Evolutionary conservation across 2,888 invertebrate genomes (phyloP), one percentile per base, ranked within the genome.

Genomic region (Ophion ventricosus): DNA sequence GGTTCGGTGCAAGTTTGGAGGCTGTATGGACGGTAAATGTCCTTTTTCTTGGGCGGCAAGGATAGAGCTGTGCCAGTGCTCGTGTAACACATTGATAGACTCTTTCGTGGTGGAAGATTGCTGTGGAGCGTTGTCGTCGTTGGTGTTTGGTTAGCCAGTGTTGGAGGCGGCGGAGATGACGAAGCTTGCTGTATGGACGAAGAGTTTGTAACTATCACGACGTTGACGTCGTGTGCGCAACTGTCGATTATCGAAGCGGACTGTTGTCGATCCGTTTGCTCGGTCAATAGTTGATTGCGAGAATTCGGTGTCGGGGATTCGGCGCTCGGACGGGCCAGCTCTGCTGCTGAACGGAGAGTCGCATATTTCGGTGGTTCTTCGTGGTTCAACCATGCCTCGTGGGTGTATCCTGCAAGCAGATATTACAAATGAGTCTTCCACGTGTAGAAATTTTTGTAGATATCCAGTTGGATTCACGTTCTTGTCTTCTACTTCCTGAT

Each of bases 21-120:
- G 86, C 97, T 97, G 94, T 98, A 98, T 0, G 98, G 98, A 85
- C 98, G 95, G 93, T 98, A 98, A 90, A 98, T 97, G 93, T 98
- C 98, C 93, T 98, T 97, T 93, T 98, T 98, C 93, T 98, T 98
- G 2, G 98, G 98, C 86, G 98, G 98, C 90, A 98, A 94, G 82
- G 97, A 97, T 35, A 97, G 94, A 57, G 97, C 95, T n/a, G 97
- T 96, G 66, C 97, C 97, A 20, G 97, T 97, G 93, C 97, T 97
- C 74, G 97, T 97, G 93, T 96, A 97, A 92, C 97, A 97, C 96
- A 97, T 97, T 61, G 97, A 95, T 87, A 96, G 94, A 84, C 97
- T 97, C 93, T 97, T 97, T 23, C 93, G 89, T 0, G 92, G 91
- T 25, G 91, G 91, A 8, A 92, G 72, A 63, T 64, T 89, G 49